phyloP scores from a whole-genome alignment of 2,797 vertebrate genomes.

The Syndactyla subalaris region DNA sequence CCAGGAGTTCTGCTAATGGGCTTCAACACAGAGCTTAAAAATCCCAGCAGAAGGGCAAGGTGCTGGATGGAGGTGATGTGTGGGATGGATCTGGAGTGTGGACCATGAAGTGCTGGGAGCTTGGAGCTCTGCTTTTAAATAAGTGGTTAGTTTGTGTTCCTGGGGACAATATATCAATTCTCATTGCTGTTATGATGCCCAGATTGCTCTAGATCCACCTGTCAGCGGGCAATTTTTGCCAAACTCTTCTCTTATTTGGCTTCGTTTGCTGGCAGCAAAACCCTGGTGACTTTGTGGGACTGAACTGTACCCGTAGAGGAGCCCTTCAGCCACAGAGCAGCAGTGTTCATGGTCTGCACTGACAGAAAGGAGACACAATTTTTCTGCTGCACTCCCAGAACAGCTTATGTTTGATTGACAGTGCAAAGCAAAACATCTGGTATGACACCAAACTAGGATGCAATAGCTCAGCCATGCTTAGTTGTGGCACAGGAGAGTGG shows the following conservation, averaged over 20 bases:
- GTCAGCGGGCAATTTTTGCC: background rate
- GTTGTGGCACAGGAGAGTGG: background rate
- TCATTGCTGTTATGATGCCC: background rate
- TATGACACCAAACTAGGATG: background rate
- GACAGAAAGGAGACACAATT: background rate
- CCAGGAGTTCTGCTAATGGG: background rate
- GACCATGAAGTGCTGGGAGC: background rate
- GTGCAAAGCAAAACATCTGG: background rate
- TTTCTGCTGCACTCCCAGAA: background rate
- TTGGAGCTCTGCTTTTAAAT: background rate
- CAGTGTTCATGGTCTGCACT: background rate
- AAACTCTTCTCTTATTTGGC: background rate
- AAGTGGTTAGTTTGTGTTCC: background rate
- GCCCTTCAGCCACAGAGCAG: background rate
- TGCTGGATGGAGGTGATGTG: too few relatives aligned
- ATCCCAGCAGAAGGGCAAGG: background rate
- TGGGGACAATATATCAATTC: background rate
- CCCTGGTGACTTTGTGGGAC: background rate
- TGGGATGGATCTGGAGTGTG: background rate
- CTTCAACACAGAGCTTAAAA: background rate
- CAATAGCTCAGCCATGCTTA: fast-evolving
- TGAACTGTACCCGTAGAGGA: background rate
- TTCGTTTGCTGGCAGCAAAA: background rate
- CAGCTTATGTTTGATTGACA: background rate
- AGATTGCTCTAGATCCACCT: background rate